Evolutionary conservation across 2,113 vertebrate species (phyloP).

Genomic region (Oreochromis aureus): DNA sequence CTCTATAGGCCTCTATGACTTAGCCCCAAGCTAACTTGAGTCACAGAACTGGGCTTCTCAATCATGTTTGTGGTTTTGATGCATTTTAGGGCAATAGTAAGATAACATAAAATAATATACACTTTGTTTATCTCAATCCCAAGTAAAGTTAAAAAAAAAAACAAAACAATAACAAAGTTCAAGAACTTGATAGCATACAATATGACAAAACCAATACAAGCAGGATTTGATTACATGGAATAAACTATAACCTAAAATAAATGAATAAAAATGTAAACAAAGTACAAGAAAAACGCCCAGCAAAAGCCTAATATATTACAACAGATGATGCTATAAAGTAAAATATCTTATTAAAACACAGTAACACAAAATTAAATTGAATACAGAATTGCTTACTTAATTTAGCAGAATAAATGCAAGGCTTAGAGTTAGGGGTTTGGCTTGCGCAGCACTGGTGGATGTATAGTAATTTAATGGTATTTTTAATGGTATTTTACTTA

Average conservation of each 20-base stretch:
- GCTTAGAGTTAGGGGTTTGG: neutral
- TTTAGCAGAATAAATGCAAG: neutral
- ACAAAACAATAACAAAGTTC: neutral
- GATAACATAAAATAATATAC: neutral
- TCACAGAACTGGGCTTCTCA: neutral
- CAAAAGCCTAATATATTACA: neutral
- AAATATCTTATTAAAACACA: neutral
- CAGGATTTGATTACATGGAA: neutral
- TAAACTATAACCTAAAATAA: neutral
- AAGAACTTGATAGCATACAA: neutral
- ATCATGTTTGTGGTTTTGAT: neutral
- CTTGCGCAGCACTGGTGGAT: neutral
- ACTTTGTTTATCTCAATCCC: neutral
- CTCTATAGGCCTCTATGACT: neutral
- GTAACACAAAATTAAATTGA: neutral
- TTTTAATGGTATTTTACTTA: neutral
- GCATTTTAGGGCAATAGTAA: neutral
- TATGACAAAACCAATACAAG: neutral
- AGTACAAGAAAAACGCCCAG: neutral
- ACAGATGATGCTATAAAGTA: neutral
- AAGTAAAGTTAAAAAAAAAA: neutral
- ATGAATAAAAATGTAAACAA: neutral
- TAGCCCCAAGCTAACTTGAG: neutral
- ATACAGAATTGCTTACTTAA: neutral
- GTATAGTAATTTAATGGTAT: neutral